Base-by-base conservation (phyloP, 2,888 invertebrate species). In the Strigamia maritima region DNA sequence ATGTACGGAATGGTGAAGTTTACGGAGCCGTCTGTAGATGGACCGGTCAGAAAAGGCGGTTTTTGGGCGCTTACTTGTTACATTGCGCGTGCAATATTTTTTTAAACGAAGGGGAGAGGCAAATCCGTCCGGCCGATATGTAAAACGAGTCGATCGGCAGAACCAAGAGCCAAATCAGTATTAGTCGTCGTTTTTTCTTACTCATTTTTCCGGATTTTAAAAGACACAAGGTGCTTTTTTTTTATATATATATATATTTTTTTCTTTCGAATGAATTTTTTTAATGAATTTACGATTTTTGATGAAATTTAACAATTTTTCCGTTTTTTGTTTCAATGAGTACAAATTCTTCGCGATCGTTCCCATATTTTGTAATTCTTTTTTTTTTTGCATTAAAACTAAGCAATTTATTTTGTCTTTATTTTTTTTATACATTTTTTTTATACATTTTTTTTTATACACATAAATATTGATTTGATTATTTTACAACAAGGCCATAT, bases 21-120 rank as follows among this genome's bases (percentile, higher is more conserved):
- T 95, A 96, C 84, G 95, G 95, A 0, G 87, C 90, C 0, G 89
- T 92, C 0, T 88, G 91, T 0, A 90, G 92, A 0, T 96, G 94
- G 94, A 89, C 90, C 0, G 85, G 88, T 80, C 90, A 90, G 80
- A 90, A 93, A 80, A 90, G 92, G 82, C 89, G 91, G 74, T 89
- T 90, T 86, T 87, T 95, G 16, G 97, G 97, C 0, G 89, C 92
- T 78, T 92, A 91, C 82, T 87, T 97, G 14, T 87, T 97, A 14
- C 90, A 92, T 83, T 93, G 92, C 86, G 93, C 95, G 0, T 90
- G 94, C 90, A 88, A 91, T 83, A 94, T 96, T 81, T 93, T 94
- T 85, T 86, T 96, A 80, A 90, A 91, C 76, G 96, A 97, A 85
- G 97, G 97, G 0, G 97, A 97, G 85, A 89, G 95, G 54, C 95